Base-by-base conservation (phyloP, 2,113 vertebrate species). In the Seriola aureovittata region DNA sequence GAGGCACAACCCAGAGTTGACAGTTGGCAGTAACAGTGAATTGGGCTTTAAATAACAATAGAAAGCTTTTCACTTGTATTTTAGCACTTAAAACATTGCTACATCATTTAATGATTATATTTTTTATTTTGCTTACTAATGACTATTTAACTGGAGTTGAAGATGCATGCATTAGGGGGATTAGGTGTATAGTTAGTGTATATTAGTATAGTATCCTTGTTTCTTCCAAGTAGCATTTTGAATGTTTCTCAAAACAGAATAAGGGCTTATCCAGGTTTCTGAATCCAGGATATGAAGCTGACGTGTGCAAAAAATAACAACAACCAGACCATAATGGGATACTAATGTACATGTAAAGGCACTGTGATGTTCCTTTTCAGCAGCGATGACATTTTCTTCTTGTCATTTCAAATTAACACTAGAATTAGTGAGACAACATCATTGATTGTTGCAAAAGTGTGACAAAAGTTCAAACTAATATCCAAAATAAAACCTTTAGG, bases 401-500 rank as follows among this genome's bases (percentile, higher is more conserved):
- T 10, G 58, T 32, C 6, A 32, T 54, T 9, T n/a, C 9, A 50
- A 60, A 25, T 58, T 23, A 59, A 36, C 29, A 29, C 29, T 29
- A 29, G 25, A 29, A 29, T 29, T 29, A 29, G 29, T 29, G 0
- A 54, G 16, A 38, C n/a, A 8, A 54, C 19, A 60, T 9, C 13
- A 40, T 10, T 21, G 5, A 29, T 48, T 38, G 1, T n/a, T 44
- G 17, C 14, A 69, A 34, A 29, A 64, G 1, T 60, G 52, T 71
- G 8, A 21, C n/a, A 55, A 60, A 44, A 71, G 32, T 58, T 76
- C n/a, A 19, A 32, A 3, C 12, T 16, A 19, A 29, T 23, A 4
- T 52, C 16, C 11, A 62, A 60, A 55, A 62, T 48, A 8, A 59
- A 12, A 75, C 19, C 2, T 73, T 57, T 50, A 52, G 66, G 75